Conservation (phyloP, 2,888 invertebrate species). For the Yponomeuta malinellus region DNA sequence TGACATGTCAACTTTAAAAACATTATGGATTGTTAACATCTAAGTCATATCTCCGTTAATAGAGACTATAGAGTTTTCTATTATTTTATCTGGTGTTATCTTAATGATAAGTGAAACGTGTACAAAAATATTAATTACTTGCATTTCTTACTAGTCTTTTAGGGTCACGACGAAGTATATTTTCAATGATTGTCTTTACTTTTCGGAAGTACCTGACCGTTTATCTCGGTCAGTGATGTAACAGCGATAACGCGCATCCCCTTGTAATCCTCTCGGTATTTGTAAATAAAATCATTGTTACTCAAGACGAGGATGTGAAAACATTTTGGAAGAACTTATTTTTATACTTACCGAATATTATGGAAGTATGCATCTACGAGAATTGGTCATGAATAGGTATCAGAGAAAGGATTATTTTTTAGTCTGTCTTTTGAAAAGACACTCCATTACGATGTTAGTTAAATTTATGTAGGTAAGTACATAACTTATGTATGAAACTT, state of each 20-base stretch:
- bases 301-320: conserved; percentile 41
- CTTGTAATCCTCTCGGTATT: conserved; percentile 25
- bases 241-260: neutral
- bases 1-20: conserved; percentile 13
- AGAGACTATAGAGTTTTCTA: conserved; percentile 49
- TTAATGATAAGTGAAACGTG: conserved; percentile 69
- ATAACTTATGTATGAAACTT: conserved; percentile 1
- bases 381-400: conserved; percentile 14
- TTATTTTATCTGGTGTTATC: conserved; percentile 70
- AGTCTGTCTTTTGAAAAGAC: neutral
- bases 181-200: conserved; percentile 16
- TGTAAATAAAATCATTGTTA: conserved; percentile 49
- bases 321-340: conserved; percentile 61
- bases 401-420: neutral
- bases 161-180: conserved; percentile 51
- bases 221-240: neutral
- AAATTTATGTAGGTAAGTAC: neutral
- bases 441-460: neutral
- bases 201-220: conserved; percentile 7
- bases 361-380: conserved; percentile 34
- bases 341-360: conserved; percentile 60
- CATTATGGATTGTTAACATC: conserved; percentile 57
- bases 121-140: conserved; percentile 67
- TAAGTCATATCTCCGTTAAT: conserved; percentile 70
- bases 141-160: conserved; percentile 73